Base-by-base conservation (phyloP, 2,888 invertebrate species). In the Apeira syringaria region DNA sequence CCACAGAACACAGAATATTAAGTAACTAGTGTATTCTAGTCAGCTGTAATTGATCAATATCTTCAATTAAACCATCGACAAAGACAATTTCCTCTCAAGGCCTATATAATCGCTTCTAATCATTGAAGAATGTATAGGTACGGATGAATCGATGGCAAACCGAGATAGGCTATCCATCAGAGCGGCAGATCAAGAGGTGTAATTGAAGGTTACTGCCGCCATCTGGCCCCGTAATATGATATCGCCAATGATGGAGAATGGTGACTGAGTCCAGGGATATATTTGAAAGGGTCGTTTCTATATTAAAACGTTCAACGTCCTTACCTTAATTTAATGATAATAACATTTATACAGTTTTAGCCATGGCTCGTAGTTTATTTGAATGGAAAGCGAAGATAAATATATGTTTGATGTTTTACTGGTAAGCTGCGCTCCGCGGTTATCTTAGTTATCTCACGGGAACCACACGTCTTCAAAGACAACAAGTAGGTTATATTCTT, bases 191-290 rank as follows among this genome's bases (percentile, higher is more conserved):
- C 22, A 15, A 24, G 1, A 24, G 24, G 2, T 25, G 15, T 33
- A 33, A 33, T 33, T 24, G 33, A 24, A 15, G 7, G 33, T 33
- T 33, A 33, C 11, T 31, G 31, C 12, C 22, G 24, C 9, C 9
- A 8, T 24, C 24, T 24, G 9, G 12, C 12, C 10, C 12, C 12
- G 5, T 11, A 7, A 7, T 12, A 25, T 38, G 7, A 7, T 7
- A 7, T 2, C 20, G 20, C 20, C 20, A 20, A 2, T 20, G 20
- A 20, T 6, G 7, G 20, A 2, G 20, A 20, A 20, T 20, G 20
- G 20, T 20, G 5, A 20, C 7, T 20, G 20, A 20, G 6, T 2
- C 17, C 6, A 4, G 17, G 4, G 4, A 5, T 2, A 6, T 6
- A 17, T 17, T 1, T 2, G 17, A 17, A 6, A 5, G 17, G 6